phyloP scores from a whole-genome alignment of 1,140 invertebrate genomes.

The Popillia japonica region DNA sequence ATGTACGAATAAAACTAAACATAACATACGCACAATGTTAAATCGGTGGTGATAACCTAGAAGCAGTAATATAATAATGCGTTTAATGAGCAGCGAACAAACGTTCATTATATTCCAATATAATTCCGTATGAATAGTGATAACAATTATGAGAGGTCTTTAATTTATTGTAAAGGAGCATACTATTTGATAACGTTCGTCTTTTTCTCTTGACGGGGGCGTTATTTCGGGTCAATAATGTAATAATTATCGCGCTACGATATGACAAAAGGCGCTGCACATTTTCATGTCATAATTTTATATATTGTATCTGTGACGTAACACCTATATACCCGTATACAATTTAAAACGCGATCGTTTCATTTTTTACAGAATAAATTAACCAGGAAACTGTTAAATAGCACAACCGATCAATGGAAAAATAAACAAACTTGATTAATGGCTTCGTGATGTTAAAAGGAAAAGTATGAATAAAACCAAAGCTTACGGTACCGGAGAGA shows the following conservation, averaged over 20 bases:
- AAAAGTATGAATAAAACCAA: not conserved
- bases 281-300: not conserved
- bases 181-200: not conserved
- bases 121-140: not conserved
- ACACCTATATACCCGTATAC: not conserved
- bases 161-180: slow-evolving; percentile 5
- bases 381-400: not conserved
- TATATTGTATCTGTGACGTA: too few relatives aligned
- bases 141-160: slow-evolving; percentile 15
- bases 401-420: not conserved
- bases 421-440: not conserved
- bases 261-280: slow-evolving; percentile 10
- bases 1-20: not conserved
- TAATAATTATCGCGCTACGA: slow-evolving; percentile 6
- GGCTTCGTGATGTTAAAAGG: not conserved
- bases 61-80: slow-evolving; percentile 13
- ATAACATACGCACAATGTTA: not conserved
- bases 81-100: slow-evolving; percentile 15
- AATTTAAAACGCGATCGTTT: not conserved
- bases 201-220: not conserved
- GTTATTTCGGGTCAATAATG: slow-evolving; percentile 26
- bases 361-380: not conserved
- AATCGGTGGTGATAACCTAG: slow-evolving; percentile 18
- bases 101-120: slow-evolving; percentile 12
- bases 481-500: not conserved